Conservation (phyloP, 2,113 vertebrate genomes). For the Microtus montanus region DNA sequence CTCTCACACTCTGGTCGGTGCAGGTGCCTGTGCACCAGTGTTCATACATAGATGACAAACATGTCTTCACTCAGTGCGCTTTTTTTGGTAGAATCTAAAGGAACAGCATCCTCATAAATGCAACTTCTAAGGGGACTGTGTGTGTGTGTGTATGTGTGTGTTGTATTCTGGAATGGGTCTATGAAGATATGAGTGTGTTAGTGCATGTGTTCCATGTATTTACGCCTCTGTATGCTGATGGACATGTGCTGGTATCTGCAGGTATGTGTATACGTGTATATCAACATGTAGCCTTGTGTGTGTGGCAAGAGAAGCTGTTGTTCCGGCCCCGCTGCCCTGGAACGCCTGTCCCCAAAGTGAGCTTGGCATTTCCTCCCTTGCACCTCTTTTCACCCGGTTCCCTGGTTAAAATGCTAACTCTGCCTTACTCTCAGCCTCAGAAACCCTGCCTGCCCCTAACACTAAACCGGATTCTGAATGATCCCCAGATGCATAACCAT, state of each 20-base stretch:
- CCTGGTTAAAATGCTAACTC: background rate
- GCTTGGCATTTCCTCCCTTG: background rate
- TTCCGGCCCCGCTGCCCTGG: fast-evolving
- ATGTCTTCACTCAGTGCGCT: background rate
- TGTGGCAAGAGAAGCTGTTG: background rate
- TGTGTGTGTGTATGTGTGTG: background rate
- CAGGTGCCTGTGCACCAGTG: background rate
- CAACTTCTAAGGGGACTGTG: background rate
- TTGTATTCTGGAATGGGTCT: background rate
- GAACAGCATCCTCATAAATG: no score
- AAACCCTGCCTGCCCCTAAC: background rate
- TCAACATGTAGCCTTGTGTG: background rate
- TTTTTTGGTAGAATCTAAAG: background rate
- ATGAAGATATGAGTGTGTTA: no score
- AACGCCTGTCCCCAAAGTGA: background rate
- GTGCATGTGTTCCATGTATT: fast-evolving
- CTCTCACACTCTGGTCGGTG: background rate
- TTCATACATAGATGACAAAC: background rate
- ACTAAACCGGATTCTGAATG: background rate
- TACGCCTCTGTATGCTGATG: fast-evolving
- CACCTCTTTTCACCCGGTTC: background rate
- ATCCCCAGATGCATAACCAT: background rate
- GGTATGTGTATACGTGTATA: background rate
- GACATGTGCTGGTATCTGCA: background rate
- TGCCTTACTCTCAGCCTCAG: fast-evolving